Conservation (phyloP, 2,113 vertebrate species). For the Saguinus midas region DNA sequence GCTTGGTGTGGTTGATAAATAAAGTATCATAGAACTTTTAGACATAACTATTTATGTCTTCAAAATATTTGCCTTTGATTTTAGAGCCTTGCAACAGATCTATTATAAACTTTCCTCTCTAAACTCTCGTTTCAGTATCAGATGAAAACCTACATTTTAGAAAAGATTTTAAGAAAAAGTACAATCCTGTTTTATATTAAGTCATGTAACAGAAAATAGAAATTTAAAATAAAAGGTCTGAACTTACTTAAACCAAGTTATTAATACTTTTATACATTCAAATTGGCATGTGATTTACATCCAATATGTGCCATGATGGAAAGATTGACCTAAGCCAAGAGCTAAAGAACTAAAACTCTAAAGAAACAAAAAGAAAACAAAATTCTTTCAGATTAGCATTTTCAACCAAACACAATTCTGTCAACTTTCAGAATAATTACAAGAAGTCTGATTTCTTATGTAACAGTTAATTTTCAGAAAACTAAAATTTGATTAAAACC, state of each 20-base stretch:
- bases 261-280: background rate
- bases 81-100: background rate
- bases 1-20: background rate
- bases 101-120: background rate
- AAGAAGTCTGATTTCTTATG: background rate
- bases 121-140: background rate
- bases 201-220: slow-evolving; percentile 1
- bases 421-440: background rate
- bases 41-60: background rate
- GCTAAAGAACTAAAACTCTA: background rate
- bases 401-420: background rate
- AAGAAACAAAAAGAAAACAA: background rate
- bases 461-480: slow-evolving; percentile 5
- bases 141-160: background rate
- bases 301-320: background rate
- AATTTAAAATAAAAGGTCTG: background rate
- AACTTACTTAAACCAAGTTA: background rate
- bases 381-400: background rate
- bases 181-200: background rate
- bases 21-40: background rate
- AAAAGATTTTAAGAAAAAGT: background rate
- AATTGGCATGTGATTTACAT: background rate
- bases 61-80: slow-evolving; percentile 39
- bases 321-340: background rate
- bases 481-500: background rate